A percentile compares a stretch with the other conserved stretches of the same genome.
Conservation (phyloP, 2,888 invertebrate species). For the Entomobrya proxima region DNA sequence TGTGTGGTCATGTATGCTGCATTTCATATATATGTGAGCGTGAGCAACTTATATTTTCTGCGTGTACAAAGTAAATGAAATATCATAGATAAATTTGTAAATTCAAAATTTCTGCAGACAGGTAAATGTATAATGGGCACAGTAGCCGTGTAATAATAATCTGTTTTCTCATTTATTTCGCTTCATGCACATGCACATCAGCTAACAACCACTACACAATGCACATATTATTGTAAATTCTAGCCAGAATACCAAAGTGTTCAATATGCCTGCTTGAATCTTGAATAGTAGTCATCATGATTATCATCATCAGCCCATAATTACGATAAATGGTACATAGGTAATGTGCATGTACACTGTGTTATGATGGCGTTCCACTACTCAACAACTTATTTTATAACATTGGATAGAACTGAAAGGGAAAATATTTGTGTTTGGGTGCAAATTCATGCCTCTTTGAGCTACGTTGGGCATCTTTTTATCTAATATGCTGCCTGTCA, state of each 20-base stretch:
- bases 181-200: slow-evolving; percentile 26
- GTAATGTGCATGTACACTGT: neutral
- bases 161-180: slow-evolving; percentile 7
- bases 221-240: no score
- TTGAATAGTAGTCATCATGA: neutral
- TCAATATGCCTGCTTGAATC: neutral
- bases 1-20: no score
- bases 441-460: neutral
- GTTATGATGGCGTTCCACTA: neutral
- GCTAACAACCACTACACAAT: neutral
- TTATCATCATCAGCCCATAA: slow-evolving; percentile 8
- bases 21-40: no score
- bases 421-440: neutral
- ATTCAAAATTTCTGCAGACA: neutral
- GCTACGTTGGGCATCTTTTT: no score
- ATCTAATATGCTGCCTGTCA: neutral
- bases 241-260: neutral
- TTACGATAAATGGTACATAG: slow-evolving; percentile 14
- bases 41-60: no score
- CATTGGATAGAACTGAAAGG: slow-evolving; percentile 7
- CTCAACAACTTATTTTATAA: neutral
- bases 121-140: neutral
- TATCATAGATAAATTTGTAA: neutral
- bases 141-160: neutral
- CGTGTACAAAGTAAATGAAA: no score